Conservation (phyloP, 1,140 invertebrate species). For the Drosophila quadrilineata region DNA sequence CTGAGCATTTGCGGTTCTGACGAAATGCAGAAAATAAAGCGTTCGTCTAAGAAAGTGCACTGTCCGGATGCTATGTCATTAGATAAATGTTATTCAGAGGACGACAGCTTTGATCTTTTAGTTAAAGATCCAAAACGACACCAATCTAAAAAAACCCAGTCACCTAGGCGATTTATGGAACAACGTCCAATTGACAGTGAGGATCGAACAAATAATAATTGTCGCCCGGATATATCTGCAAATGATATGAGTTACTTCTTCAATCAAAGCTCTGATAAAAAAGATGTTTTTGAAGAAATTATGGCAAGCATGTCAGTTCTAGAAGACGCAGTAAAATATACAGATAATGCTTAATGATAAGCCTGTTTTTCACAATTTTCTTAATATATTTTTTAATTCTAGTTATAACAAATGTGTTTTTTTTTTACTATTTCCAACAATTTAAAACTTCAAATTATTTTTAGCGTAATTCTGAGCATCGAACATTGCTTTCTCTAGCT, state of each 20-base stretch:
- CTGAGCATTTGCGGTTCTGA: too few species aligned
- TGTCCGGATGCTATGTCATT: too few species aligned
- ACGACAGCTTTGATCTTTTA: slow-evolving; percentile 70
- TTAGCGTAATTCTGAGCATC: slow-evolving; percentile 82
- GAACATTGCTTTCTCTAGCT: slow-evolving; percentile 82
- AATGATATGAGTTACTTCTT: slow-evolving; percentile 67
- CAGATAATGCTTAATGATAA: too few species aligned
- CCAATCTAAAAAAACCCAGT: too few species aligned
- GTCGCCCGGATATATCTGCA: slow-evolving; percentile 11
- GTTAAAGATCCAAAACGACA: slow-evolving; percentile 44
- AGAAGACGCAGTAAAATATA: slow-evolving; percentile 10
- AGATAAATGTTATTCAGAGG: slow-evolving; percentile 51
- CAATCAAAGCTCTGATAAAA: slow-evolving; percentile 35
- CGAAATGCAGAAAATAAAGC: slow-evolving; percentile 11
- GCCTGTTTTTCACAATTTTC: too few species aligned
- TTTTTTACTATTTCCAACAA: slow-evolving; percentile 6
- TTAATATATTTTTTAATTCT: too few species aligned
- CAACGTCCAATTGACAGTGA: slow-evolving; percentile 18
- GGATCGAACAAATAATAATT: background rate
- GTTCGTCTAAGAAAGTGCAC: too few species aligned
- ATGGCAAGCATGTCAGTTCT: slow-evolving; percentile 64
- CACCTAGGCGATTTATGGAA: slow-evolving; percentile 59
- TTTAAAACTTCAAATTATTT: slow-evolving; percentile 42
- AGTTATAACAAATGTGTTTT: slow-evolving; percentile 13
- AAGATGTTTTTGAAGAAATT: slow-evolving; percentile 63